Evolutionary conservation across 2,797 vertebrate genomes (phyloP).

Genomic region (Chanos chanos): DNA sequence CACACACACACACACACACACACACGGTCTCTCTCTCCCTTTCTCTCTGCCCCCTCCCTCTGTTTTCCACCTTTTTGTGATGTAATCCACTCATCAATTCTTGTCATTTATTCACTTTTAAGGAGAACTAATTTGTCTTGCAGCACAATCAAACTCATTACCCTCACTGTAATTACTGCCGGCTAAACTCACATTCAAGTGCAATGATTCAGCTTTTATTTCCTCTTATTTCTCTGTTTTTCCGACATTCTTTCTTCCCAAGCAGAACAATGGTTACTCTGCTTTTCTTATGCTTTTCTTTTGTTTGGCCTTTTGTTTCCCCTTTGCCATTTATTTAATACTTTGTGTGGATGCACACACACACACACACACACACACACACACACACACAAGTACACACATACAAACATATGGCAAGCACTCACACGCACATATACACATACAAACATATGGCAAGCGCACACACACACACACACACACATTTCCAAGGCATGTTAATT

Average conservation of each 20-base stretch:
- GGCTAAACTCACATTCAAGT: constrained; percentile 13
- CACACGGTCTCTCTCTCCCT: too few species aligned
- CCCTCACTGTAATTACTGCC: constrained; percentile 23
- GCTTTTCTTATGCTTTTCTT: not conserved
- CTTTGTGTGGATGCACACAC: too few species aligned
- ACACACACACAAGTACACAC: too few species aligned
- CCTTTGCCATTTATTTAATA: not conserved
- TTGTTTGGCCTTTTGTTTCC: not conserved
- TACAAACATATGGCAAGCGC: too few species aligned
- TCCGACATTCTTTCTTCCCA: not conserved
- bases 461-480: too few species aligned
- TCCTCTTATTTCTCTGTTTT: not conserved
- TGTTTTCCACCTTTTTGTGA: constrained; percentile 11
- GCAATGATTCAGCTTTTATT: constrained; percentile 12
- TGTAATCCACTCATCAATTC: constrained; percentile 13
- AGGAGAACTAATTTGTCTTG: constrained; percentile 25
- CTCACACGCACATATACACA: too few species aligned
- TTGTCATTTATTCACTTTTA: constrained; percentile 25
- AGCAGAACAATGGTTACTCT: not conserved
- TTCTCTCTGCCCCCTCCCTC: too few species aligned
- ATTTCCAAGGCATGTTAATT: too few species aligned
- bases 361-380: too few species aligned
- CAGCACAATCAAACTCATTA: constrained; percentile 36
- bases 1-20: too few species aligned
- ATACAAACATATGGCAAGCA: too few species aligned